Base-by-base conservation (phyloP, 2,888 invertebrate species). In the Heliconius ethilla region DNA sequence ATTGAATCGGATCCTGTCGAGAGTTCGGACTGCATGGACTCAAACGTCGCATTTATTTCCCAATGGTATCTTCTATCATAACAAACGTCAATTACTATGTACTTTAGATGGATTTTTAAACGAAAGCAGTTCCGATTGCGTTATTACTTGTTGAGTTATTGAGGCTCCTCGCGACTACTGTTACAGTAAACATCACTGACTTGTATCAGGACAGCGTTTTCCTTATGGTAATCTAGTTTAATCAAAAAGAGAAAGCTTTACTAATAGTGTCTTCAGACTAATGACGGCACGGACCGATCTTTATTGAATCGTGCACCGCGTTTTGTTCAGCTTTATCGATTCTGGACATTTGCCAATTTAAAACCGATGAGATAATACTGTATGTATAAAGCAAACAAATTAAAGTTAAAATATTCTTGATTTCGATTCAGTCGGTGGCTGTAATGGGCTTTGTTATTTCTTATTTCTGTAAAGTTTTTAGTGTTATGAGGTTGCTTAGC, bases 51-150 rank as follows among this genome's bases (percentile, higher is more conserved):
- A 55, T 37, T 75, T 75, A 72, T 75, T 70, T 72, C 75, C 65
- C 70, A 75, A 75, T 70, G 25, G 45, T 75, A 80, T 33, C 67
- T 70, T 81, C 75, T 79, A 74, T 76, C 74, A 78, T 76, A 78
- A 79, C 75, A 65, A 69, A 75, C 70, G 67, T 33, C 66, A 77
- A 45, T 72, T 22, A 79, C 75, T 80, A 76, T 67, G 79, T 72
- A 72, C 74, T 77, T 80, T 78, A 78, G 81, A 82, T 82, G 78
- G 80, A 76, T 79, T 82, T 76, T 78, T 81, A 81, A 81, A 81
- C 75, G 78, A 80, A 81, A 81, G 78, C 80, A 78, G 76, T 81
- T 80, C 72, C 37, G 55, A 55, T 72, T 80, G 75, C 75, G 79
- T 80, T 67, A 72, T 51, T 76, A 66, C 3, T n/a, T 59, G 3